phyloP scores from a whole-genome alignment of 2,888 invertebrate species.

The Drosophila testacea region DNA sequence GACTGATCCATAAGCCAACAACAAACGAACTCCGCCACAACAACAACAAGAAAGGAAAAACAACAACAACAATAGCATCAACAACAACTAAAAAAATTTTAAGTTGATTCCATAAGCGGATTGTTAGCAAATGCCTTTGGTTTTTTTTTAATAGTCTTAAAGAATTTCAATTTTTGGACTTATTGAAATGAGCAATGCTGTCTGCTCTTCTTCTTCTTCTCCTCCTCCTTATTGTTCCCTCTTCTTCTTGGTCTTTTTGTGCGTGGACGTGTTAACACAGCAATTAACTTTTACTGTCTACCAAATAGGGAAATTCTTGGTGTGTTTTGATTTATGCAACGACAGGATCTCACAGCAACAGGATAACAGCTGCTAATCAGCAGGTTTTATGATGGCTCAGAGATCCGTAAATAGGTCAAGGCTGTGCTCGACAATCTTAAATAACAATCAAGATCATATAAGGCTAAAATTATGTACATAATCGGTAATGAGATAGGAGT shows the following conservation, averaged over 20 bases:
- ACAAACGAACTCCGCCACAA: constrained; percentile 49
- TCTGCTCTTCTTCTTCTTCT: constrained; percentile 1
- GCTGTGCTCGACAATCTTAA: not conserved
- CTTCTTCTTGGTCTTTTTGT: constrained; percentile 22
- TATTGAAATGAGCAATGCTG: constrained; percentile 73
- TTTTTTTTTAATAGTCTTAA: constrained; percentile 66
- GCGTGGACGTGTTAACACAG: constrained; percentile 72
- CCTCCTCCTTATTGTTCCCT: constrained; percentile 6
- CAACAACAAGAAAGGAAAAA: constrained; percentile 31
- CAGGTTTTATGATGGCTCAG: constrained; percentile 44
- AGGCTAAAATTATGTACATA: too few relatives aligned
- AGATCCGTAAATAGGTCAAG: constrained; percentile 5
- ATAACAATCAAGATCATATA: not conserved
- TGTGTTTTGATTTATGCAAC: constrained; percentile 66
- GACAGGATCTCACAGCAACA: constrained; percentile 51
- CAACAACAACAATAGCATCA: too few relatives aligned
- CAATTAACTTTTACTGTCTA: constrained; percentile 73
- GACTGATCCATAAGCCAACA: constrained; percentile 54
- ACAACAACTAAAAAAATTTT: constrained; percentile 3
- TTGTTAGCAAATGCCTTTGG: constrained; percentile 52
- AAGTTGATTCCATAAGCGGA: constrained; percentile 61
- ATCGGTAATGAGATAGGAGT: too few relatives aligned
- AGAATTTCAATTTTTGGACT: constrained; percentile 56
- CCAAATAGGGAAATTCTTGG: constrained; percentile 49
- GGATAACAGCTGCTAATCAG: constrained; percentile 48